Percentiles rank a stretch among this genome's conserved stretches.
Evolutionary conservation across 2,113 vertebrate species (phyloP).

Genomic region (Pagrus major): DNA sequence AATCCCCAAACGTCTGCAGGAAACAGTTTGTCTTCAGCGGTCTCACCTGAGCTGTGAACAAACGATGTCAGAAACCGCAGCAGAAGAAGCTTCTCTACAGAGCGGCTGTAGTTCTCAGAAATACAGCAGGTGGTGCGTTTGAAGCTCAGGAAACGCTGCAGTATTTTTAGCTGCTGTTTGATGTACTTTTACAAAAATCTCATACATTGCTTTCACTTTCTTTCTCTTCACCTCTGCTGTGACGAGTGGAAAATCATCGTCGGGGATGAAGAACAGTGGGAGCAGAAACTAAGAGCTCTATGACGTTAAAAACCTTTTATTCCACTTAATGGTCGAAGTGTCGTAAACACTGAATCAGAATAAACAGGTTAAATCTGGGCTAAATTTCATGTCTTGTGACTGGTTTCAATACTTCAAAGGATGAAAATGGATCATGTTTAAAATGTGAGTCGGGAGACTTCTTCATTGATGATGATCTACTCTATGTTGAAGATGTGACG

Average conservation of each 20-base stretch:
- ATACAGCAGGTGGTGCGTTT: neutral
- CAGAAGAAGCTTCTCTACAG: slow-evolving; percentile 15
- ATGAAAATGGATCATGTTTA: neutral
- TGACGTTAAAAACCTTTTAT: too few species aligned
- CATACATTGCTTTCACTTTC: neutral
- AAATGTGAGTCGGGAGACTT: too few species aligned
- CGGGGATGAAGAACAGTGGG: neutral
- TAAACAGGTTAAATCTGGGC: neutral
- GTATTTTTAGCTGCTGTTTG: slow-evolving; percentile 41
- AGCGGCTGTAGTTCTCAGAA: neutral
- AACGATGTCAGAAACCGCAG: slow-evolving; percentile 7
- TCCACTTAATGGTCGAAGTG: too few species aligned
- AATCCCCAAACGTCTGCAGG: neutral
- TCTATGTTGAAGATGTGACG: neutral
- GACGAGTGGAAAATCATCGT: neutral
- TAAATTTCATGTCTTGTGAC: neutral
- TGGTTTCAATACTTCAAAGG: neutral
- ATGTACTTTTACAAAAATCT: neutral
- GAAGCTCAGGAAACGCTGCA: slow-evolving; percentile 50
- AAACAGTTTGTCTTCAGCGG: neutral
- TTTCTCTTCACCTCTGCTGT: neutral
- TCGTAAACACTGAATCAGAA: neutral
- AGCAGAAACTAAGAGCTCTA: neutral
- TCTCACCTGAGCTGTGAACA: neutral
- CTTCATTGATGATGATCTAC: neutral